Evolutionary conservation across 1,140 invertebrate genomes (phyloP), one percentile per base, ranked within the genome.

Genomic region (Pentalonia nigronervosa): DNA sequence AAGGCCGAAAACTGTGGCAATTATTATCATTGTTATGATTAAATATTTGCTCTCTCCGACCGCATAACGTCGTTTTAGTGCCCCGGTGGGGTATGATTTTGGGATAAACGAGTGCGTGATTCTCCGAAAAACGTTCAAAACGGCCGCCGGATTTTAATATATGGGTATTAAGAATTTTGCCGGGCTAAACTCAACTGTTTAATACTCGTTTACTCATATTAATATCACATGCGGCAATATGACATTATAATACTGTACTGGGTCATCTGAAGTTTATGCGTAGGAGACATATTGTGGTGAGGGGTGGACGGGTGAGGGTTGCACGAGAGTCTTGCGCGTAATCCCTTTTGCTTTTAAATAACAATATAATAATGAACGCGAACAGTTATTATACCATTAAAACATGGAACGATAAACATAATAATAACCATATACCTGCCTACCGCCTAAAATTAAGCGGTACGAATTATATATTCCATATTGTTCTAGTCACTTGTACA

Each of bases 351-450:
- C 60, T 76, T 76, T 76, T n/a, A 76, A 76, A 76, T 76, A 76
- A 76, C n/a, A n/a, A n/a, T 76, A 76, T 76, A 76, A 76, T 76
- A 76, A 76, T 76, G 60, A 76, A 76, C 14, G 60, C 0, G 1
- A 67, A 67, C 60, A 76, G 60, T 76, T 76, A 76, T 76, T 76
- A 76, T 76, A 76, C 14, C 60, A 76, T 76, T 76, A 76, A 76
- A 76, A 76, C 17, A n/a, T n/a, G n/a, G 4, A 76, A 76, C n/a
- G 60, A n/a, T 76, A 76, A 76, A 76, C 60, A 76, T 76, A n/a
- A 76, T 76, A n/a, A 76, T n/a, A 76, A 76, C n/a, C n/a, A 67
- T 67, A n/a, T 67, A n/a, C 30, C 60, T n/a, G 6, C n/a, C 30
- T 76, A n/a, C 6, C 60, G 14, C 14, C 14, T n/a, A 76, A 76